These are phyloP conservation scores for Encarsia formosa DNA, from an alignment of 2,888 invertebrate genomes.

Conservation along the genomic window DNA sequence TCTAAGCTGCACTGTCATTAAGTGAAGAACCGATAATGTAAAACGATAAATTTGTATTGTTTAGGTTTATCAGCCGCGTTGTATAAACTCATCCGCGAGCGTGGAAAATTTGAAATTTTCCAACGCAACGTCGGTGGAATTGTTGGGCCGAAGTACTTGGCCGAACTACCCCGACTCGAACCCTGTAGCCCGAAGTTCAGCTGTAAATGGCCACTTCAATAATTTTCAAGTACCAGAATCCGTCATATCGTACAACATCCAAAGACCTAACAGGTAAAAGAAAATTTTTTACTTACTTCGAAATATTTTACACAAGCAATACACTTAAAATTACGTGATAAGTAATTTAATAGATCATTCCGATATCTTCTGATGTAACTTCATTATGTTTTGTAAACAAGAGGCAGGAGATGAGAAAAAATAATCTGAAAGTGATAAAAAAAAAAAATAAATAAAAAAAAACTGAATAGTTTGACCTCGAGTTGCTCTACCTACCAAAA, in stretches of 20 bases:
- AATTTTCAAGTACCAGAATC: constrained; percentile 25
- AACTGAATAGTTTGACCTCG: too few relatives aligned
- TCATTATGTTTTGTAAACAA: neutral
- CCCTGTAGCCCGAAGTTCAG: neutral
- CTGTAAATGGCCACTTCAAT: constrained; percentile 4
- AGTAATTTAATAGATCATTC: too few relatives aligned
- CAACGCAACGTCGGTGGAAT: neutral
- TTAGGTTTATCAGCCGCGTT: too few relatives aligned
- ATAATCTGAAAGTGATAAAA: neutral
- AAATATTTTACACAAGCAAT: too few relatives aligned
- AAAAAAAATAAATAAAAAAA: neutral
- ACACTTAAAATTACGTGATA: too few relatives aligned
- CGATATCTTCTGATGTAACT: neutral
- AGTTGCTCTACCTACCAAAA: too few relatives aligned
- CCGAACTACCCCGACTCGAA: neutral
- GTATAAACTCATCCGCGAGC: too few relatives aligned
- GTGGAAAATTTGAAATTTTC: constrained; percentile 1
- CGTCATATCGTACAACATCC: constrained; percentile 14
- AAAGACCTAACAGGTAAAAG: constrained; percentile 18
- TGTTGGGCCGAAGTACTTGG: constrained; percentile 4
- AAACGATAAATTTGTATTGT: too few relatives aligned
- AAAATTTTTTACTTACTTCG: neutral
- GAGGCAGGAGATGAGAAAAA: neutral
- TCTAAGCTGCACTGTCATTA: too few relatives aligned
- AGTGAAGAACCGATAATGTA: too few relatives aligned